Evolutionary conservation across 2,797 vertebrate species (phyloP).

Genomic region (Trematomus bernacchii): DNA sequence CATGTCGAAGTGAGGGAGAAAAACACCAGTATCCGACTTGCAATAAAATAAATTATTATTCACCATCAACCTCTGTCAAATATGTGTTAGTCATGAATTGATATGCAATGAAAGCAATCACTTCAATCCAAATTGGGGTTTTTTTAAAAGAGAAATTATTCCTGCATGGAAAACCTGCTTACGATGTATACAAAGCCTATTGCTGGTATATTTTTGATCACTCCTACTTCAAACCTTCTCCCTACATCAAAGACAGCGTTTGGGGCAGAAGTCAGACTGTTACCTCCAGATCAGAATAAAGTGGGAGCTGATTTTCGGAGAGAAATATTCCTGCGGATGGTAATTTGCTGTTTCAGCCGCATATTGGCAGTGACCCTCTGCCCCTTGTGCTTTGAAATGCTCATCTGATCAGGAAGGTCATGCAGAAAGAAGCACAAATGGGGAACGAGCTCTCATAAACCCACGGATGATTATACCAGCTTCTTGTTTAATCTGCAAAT

Average conservation of each 20-base stretch:
- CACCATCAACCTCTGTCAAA: slow-evolving; percentile 25
- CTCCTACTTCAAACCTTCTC: slow-evolving; percentile 50
- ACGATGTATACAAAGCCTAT: slow-evolving; percentile 16
- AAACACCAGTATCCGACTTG: slow-evolving; percentile 27
- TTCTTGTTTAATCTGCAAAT: slow-evolving; percentile 52
- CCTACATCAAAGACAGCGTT: slow-evolving; percentile 69
- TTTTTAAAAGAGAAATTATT: slow-evolving; percentile 41
- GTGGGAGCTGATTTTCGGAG: slow-evolving; percentile 56
- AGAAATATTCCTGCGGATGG: slow-evolving; percentile 61
- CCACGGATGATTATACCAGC: slow-evolving; percentile 48
- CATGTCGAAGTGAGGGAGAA: slow-evolving; percentile 40
- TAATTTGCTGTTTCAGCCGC: slow-evolving; percentile 61
- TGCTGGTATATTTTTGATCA: slow-evolving; percentile 64
- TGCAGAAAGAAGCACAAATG: slow-evolving; percentile 36
- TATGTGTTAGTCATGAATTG: slow-evolving; percentile 36
- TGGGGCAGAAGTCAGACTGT: slow-evolving; percentile 58
- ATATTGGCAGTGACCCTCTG: slow-evolving; percentile 41
- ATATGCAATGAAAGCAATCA: slow-evolving; percentile 43
- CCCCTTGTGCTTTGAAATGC: slow-evolving; percentile 58
- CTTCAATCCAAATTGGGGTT: slow-evolving; percentile 13
- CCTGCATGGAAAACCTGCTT: slow-evolving; percentile 8
- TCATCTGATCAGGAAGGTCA: slow-evolving; percentile 57
- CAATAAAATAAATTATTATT: slow-evolving; percentile 39
- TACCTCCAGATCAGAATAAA: slow-evolving; percentile 55
- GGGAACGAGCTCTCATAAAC: slow-evolving; percentile 42